A percentile compares a stretch with the other conserved stretches of the same genome.
These are phyloP conservation scores for Euplagia quadripunctaria DNA, from an alignment of 2,888 invertebrate genomes.

Conservation along the genomic window DNA sequence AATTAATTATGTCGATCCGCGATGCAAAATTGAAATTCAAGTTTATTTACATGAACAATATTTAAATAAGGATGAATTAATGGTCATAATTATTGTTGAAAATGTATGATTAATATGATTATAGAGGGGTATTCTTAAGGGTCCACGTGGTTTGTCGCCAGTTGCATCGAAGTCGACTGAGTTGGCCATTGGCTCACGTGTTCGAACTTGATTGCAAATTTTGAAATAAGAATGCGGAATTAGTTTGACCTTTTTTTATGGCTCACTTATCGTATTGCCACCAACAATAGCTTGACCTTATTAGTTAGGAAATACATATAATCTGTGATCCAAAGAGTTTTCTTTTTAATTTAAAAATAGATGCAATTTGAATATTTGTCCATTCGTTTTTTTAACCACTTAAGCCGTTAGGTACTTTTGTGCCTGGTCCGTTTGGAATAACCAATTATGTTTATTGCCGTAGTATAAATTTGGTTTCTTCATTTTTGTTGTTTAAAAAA, in stretches of 20 bases:
- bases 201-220: neutral
- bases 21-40: constrained; percentile 35
- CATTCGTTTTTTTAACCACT: neutral
- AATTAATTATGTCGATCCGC: constrained; percentile 12
- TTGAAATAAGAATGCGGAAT: neutral
- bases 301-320: neutral
- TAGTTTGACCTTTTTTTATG: neutral
- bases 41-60: constrained; percentile 30
- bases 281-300: neutral
- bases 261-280: no score
- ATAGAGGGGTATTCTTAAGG: neutral
- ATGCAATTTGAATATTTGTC: fast-evolving
- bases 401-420: neutral
- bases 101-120: neutral
- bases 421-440: neutral
- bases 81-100: neutral
- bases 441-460: neutral
- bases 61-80: constrained; percentile 23
- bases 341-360: neutral
- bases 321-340: neutral
- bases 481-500: neutral
- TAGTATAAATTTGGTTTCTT: neutral
- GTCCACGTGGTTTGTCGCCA: neutral
- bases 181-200: no score
- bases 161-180: neutral